Evolutionary conservation across 2,797 vertebrate genomes (phyloP).

Genomic region (Octomys mimax): DNA sequence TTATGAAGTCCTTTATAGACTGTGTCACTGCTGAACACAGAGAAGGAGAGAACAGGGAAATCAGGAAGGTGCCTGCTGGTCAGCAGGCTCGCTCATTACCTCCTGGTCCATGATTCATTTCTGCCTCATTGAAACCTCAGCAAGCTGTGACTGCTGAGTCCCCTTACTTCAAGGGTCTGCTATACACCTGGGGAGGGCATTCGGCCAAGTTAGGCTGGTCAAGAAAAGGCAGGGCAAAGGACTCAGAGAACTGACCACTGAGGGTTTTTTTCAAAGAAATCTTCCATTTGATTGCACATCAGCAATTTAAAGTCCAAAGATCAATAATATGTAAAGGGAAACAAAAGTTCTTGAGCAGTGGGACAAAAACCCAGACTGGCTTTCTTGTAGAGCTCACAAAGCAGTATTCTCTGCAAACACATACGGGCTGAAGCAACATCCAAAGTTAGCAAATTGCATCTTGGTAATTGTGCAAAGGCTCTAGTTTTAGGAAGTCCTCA

Average conservation of each 20-base stretch:
- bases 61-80: background rate
- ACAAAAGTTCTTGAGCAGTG: background rate
- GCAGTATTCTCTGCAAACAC: background rate
- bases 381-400: background rate
- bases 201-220: background rate
- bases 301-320: constrained; percentile 33
- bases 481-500: background rate
- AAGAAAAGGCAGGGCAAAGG: background rate
- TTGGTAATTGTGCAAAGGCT: background rate
- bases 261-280: background rate
- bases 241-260: background rate
- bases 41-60: background rate
- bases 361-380: background rate
- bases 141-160: background rate
- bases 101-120: background rate
- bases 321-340: constrained; percentile 9
- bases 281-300: background rate
- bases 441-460: background rate
- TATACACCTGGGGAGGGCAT: background rate
- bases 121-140: background rate
- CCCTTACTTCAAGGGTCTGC: background rate
- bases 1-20: background rate
- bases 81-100: background rate
- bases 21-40: background rate
- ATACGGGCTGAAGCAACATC: background rate